Evolutionary conservation across 2,888 invertebrate genomes (phyloP).

Genomic region (Epicampocera succincta): DNA sequence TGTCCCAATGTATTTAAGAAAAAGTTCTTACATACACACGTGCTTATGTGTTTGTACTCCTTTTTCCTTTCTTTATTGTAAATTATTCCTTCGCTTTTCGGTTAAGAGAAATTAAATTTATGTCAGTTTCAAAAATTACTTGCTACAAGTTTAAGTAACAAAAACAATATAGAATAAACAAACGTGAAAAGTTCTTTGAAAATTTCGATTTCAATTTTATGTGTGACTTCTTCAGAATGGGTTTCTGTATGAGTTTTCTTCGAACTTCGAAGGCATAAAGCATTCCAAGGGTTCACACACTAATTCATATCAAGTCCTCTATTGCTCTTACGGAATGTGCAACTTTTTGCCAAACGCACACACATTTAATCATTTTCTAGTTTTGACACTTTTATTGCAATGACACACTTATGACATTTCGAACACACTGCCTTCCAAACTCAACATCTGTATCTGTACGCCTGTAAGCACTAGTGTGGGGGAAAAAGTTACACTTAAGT

Average conservation of each 20-base stretch:
- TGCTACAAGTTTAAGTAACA: conserved; percentile 30
- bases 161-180: conserved; percentile 16
- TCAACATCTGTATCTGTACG: not conserved
- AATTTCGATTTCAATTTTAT: conserved; percentile 66
- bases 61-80: not conserved
- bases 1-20: conserved; percentile 14
- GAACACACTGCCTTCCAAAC: not conserved
- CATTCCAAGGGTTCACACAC: conserved; percentile 19
- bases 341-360: conserved; percentile 9
- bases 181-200: conserved; percentile 53
- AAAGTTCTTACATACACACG: too few species aligned
- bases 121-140: conserved; percentile 47
- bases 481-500: conserved; percentile 31
- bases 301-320: conserved; percentile 40
- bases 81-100: conserved; percentile 20
- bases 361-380: conserved; percentile 35
- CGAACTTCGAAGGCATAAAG: not conserved
- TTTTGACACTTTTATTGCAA: conserved; percentile 49
- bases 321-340: conserved; percentile 29
- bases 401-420: conserved; percentile 8
- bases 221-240: conserved; percentile 40
- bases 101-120: conserved; percentile 52
- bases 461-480: conserved; percentile 17
- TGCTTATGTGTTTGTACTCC: not conserved
- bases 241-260: not conserved